Conservation (phyloP, 2,888 invertebrate species). For the Drosophila paracracens region DNA sequence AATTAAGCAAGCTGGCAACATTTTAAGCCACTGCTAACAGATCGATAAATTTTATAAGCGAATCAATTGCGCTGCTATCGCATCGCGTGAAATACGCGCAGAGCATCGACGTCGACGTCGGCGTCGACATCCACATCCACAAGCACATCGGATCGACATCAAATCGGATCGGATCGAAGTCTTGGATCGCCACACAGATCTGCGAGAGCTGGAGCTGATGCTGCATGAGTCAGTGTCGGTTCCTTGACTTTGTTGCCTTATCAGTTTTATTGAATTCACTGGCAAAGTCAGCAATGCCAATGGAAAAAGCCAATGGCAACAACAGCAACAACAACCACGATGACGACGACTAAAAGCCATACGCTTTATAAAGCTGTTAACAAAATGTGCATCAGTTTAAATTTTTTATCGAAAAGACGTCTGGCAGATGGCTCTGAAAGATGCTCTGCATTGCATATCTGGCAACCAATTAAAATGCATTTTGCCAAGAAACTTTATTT, state of each 20-base stretch:
- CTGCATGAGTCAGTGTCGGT: slow-evolving; percentile 54
- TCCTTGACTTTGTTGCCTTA: slow-evolving; percentile 73
- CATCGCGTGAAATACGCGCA: slow-evolving; percentile 77
- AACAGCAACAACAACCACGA: slow-evolving; percentile 15
- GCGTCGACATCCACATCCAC: background rate
- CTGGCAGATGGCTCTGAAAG: slow-evolving; percentile 58
- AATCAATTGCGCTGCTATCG: slow-evolving; percentile 80
- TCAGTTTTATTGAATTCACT: slow-evolving; percentile 79
- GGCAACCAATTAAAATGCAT: slow-evolving; percentile 83
- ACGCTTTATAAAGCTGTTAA: slow-evolving; percentile 83
- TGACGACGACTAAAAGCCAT: slow-evolving; percentile 66
- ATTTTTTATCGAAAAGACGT: slow-evolving; percentile 79
- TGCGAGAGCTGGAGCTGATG: slow-evolving; percentile 12
- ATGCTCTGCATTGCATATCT: slow-evolving; percentile 80
- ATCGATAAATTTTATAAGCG: slow-evolving; percentile 82
- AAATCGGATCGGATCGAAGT: slow-evolving; percentile 27
- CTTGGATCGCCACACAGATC: slow-evolving; percentile 28
- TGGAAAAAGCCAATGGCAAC: slow-evolving; percentile 25
- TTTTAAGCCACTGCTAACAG: slow-evolving; percentile 61
- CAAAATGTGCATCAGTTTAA: slow-evolving; percentile 83
- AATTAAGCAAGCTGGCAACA: slow-evolving; percentile 47
- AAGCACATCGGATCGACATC: slow-evolving; percentile 40
- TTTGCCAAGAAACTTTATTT: slow-evolving; percentile 65
- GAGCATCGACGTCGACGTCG: slow-evolving; percentile 32
- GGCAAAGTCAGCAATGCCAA: slow-evolving; percentile 39